A percentile compares a stretch with the other conserved stretches of the same genome.
Conservation (phyloP, 2,113 vertebrate species). For the Tachysurus fulvidraco region DNA sequence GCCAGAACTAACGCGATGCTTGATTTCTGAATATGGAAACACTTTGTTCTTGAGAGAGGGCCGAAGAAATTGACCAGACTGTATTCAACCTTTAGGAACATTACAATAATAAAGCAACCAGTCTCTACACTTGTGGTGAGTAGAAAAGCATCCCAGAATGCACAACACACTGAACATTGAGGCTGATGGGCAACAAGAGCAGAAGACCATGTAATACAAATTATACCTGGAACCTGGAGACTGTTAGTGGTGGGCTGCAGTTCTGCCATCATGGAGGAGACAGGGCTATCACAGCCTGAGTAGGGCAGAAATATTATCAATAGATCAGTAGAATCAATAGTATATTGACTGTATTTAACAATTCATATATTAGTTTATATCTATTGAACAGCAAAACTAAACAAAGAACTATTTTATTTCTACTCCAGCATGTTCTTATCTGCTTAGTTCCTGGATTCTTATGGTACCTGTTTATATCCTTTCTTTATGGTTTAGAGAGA, state of each 20-base stretch:
- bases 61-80: neutral
- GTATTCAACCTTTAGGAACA: neutral
- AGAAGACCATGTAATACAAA: neutral
- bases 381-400: neutral
- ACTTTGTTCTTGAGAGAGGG: neutral
- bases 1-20: too few relatives aligned
- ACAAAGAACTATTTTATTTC: neutral
- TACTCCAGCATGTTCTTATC: neutral
- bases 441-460: too few relatives aligned
- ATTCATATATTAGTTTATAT: neutral
- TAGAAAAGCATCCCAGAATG: neutral
- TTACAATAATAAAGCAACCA: neutral
- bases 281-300: constrained; percentile 56
- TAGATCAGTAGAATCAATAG: neutral
- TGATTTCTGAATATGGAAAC: neutral
- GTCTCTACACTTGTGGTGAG: neutral
- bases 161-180: neutral
- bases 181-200: neutral
- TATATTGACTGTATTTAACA: neutral
- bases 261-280: constrained; percentile 71
- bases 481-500: neutral
- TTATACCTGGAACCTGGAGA: constrained; percentile 68
- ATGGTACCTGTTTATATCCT: too few relatives aligned
- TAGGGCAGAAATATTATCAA: constrained; percentile 23
- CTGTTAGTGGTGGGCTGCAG: constrained; percentile 63